Evolutionary conservation across 2,888 invertebrate genomes (phyloP), one percentile per base, ranked within the genome.

Genomic region (Drosophila yooni): DNA sequence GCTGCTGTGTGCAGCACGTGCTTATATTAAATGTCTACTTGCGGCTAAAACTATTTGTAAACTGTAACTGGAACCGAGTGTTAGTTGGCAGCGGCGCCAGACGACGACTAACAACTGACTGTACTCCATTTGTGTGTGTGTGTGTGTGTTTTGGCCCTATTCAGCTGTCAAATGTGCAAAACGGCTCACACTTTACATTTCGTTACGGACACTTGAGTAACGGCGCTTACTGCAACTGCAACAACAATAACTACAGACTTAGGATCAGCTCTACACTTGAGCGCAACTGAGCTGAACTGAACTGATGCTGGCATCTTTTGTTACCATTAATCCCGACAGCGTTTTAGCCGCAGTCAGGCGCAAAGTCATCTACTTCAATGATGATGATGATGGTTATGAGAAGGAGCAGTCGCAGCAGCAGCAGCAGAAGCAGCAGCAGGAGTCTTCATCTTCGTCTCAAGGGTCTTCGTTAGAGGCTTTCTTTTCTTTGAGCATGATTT

Each of bases 111-210:
- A 21, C 21, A 43, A 43, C 43, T 18, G 75, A 50, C 52, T 53
- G 62, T 50, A 59, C 40, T 31, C n/a, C 4, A 4, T 46, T 21
- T 46, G 25, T 25, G 10, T 27, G 8, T 56, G 3, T 46, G 46
- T 13, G 21, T 56, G 36, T 38, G 6, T 15, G 33, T 54, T 29
- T 56, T 64, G 43, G 57, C 73, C 65, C 79, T 81, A 77, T 81
- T 77, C 81, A 81, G 69, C 78, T 79, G 81, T 81, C 79, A 81
- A 77, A 77, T 76, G 79, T 79, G 79, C 79, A 73, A 79, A 79
- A 79, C 78, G 67, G 62, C 78, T 74, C 64, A 76, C 77, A 81
- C 63, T 70, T 79, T 46, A 15, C 46, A 46, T 46, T 46, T 79
- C 81, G 79, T 81, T 79, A 81, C 79, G 77, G 73, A 61, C 69